phyloP scores from a whole-genome alignment of 2,113 vertebrate genomes.

The Amphilophus citrinellus region DNA sequence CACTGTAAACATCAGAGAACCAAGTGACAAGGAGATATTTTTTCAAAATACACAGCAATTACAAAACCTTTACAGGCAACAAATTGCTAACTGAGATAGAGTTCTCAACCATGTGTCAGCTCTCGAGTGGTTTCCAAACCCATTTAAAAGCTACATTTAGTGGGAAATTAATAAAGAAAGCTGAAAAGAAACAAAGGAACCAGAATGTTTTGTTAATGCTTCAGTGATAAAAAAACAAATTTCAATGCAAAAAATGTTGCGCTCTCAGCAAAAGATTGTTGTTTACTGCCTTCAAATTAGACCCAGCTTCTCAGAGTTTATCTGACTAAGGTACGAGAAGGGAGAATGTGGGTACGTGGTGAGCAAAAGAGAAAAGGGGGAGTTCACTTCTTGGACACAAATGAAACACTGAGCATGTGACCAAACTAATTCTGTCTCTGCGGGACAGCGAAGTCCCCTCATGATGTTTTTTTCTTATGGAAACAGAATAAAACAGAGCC shows the following conservation, averaged over 20 bases:
- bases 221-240: neutral
- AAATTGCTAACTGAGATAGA: slow-evolving; percentile 20
- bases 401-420: slow-evolving; percentile 11
- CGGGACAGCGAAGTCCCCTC: slow-evolving; percentile 23
- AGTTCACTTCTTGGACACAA: slow-evolving; percentile 12
- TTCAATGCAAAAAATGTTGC: neutral
- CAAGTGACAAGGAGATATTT: neutral
- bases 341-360: neutral
- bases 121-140: slow-evolving; percentile 24
- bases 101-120: slow-evolving; percentile 11
- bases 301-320: neutral
- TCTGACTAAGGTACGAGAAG: neutral
- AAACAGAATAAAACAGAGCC: slow-evolving; percentile 47
- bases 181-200: neutral
- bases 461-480: slow-evolving; percentile 49
- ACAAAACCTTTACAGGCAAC: slow-evolving; percentile 19
- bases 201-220: neutral
- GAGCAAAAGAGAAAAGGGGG: slow-evolving; percentile 4
- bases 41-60: neutral
- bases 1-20: slow-evolving; percentile 17
- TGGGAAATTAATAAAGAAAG: neutral
- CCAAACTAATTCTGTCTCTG: slow-evolving; percentile 34
- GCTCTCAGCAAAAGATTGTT: neutral
- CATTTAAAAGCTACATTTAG: slow-evolving; percentile 11
- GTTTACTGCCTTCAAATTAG: slow-evolving; percentile 4